phyloP scores from a whole-genome alignment of 2,888 invertebrate genomes.

The Netelia fuscicornis region DNA sequence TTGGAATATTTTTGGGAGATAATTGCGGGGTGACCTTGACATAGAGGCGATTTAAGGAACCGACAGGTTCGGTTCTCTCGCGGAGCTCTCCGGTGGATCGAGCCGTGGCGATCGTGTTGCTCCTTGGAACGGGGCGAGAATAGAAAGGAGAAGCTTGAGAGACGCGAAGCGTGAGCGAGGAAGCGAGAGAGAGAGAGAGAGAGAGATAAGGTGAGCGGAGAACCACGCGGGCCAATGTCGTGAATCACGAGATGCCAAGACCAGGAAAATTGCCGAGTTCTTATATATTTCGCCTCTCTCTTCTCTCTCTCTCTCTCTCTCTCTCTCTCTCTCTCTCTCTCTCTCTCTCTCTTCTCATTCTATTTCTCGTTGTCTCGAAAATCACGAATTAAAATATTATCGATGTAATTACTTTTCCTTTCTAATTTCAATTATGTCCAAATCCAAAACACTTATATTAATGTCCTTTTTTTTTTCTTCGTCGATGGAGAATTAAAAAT shows the following conservation, averaged over 20 bases:
- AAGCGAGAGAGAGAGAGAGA: neutral
- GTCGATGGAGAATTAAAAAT: too few relatives aligned
- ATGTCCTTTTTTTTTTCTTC: too few relatives aligned
- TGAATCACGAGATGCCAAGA: slow-evolving; percentile 64
- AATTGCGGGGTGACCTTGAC: slow-evolving; percentile 54
- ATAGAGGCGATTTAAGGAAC: slow-evolving; percentile 53
- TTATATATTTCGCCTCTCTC: neutral
- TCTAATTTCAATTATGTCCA: too few relatives aligned
- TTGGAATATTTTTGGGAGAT: too few relatives aligned
- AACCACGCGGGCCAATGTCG: slow-evolving; percentile 60
- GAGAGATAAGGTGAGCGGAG: slow-evolving; percentile 35
- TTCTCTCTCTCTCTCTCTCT: too few relatives aligned
- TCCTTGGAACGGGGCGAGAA: slow-evolving; percentile 53
- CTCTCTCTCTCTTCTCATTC: too few relatives aligned
- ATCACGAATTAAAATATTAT: too few relatives aligned
- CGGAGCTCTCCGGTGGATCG: slow-evolving; percentile 23
- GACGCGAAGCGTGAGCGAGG: too few relatives aligned
- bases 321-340: too few relatives aligned
- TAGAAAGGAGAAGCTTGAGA: slow-evolving; percentile 60
- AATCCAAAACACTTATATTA: too few relatives aligned
- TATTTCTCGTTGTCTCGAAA: too few relatives aligned
- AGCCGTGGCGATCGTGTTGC: slow-evolving; percentile 34
- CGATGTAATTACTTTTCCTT: too few relatives aligned
- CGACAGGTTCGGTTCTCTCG: slow-evolving; percentile 13
- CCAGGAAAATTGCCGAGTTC: slow-evolving; percentile 51